Evolutionary conservation across 2,888 invertebrate species (phyloP), one percentile per base, ranked within the genome.

Genomic region (Diadromus collaris): DNA sequence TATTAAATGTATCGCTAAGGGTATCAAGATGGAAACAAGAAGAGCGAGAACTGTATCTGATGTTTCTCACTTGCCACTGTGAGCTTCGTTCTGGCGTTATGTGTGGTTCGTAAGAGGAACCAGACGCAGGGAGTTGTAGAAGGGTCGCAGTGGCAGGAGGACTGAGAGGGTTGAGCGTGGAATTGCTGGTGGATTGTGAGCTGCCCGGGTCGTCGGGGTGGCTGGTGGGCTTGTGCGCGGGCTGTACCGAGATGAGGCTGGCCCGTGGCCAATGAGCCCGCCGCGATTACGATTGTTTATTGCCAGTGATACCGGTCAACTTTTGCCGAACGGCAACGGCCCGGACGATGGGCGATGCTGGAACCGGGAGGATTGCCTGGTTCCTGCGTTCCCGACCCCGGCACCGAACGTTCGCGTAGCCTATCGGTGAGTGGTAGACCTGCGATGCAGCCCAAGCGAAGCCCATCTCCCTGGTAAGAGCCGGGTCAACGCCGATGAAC

Each of bases 271-370:
- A 85, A 81, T 79, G 80, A 84, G 81, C 81, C 82, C 83, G 76
- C 82, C 81, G 80, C 84, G 86, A 87, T 86, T 86, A 86, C 86
- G 83, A 86, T 86, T 87, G 86, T 86, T 87, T 86, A 87, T 86
- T 85, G 83, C 84, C 83, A 73, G 80, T 79, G 84, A 84, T 86
- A 86, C 84, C 83, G 85, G 86, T 86, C 86, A 87, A 86, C 85
- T 86, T 86, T 82, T 85, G 78, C 82, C 81, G 82, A 85, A 84
- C 81, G 82, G 81, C 76, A 79, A 77, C 83, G 81, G 76, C 48
- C 64, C 51, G 51, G 54, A n/a, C 6, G 27, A 29, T 16, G 54
- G 9, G 4, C 27, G 54, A 56, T 2, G 5, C 54, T 46, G 51
- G 64, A 44, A 46, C 51, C 48, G 60, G 67, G 69, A 79, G 74